A percentile compares a stretch with the other conserved stretches of the same genome.
These are phyloP conservation scores for Sepioteuthis lessoniana DNA, from an alignment of 2,888 invertebrate species.

Conservation along the genomic window DNA sequence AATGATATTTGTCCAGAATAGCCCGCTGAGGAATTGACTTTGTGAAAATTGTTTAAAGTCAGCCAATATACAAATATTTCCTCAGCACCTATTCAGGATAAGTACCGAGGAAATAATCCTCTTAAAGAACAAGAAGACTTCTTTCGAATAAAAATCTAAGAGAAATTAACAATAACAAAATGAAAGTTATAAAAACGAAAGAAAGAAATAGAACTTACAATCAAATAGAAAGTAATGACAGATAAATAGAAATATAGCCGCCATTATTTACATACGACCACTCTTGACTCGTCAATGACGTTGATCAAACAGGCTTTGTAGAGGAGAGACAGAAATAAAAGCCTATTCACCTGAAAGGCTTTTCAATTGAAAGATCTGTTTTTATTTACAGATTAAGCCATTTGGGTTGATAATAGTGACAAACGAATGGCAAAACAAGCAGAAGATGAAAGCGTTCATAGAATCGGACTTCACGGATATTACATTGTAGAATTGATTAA, in stretches of 20 bases:
- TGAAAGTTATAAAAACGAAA: not conserved
- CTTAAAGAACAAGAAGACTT: not conserved
- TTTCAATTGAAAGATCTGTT: not conserved
- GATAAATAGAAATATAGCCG: not conserved
- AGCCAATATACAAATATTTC: no score
- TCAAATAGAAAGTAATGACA: conserved; percentile 13
- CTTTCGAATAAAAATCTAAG: not conserved
- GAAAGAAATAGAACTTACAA: not conserved
- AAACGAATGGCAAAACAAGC: not conserved
- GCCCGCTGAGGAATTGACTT: no score
- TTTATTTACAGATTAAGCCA: not conserved
- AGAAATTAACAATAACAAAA: not conserved
- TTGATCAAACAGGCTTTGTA: not conserved
- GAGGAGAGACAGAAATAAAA: not conserved
- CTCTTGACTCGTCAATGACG: not conserved
- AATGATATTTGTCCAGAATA: no score
- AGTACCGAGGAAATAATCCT: not conserved
- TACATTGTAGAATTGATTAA: not conserved
- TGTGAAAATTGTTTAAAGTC: no score
- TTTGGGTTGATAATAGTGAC: not conserved
- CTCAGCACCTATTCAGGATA: no score
- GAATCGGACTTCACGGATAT: not conserved
- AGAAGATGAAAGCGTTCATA: not conserved
- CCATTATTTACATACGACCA: not conserved
- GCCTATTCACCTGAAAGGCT: not conserved